phyloP scores from a whole-genome alignment of 2,113 vertebrate species.

The Microtus montanus region DNA sequence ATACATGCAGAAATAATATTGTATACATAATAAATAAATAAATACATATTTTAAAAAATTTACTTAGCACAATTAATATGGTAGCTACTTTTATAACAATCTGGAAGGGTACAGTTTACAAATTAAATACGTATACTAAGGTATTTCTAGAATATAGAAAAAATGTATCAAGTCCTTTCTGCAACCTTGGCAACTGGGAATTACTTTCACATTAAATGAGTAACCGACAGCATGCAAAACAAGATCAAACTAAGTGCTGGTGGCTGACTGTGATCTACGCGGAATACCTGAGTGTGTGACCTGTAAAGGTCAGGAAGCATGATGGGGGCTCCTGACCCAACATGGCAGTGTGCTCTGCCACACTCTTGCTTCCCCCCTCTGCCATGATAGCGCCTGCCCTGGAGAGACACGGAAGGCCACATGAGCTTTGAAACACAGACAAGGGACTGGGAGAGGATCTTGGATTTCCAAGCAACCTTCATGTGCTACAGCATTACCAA shows the following conservation, averaged over 20 bases:
- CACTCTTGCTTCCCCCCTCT: neutral
- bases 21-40: no score
- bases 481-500: neutral
- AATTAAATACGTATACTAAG: neutral
- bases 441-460: neutral
- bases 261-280: neutral
- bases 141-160: neutral
- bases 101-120: neutral
- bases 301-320: neutral
- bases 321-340: neutral
- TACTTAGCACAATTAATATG: neutral
- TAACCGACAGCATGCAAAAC: neutral
- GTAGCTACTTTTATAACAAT: neutral
- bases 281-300: neutral
- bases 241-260: neutral
- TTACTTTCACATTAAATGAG: neutral
- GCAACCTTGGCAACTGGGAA: neutral
- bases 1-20: no score
- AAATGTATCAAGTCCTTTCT: neutral
- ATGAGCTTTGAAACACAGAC: neutral
- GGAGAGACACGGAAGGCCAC: neutral
- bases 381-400: rapidly evolving
- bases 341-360: neutral
- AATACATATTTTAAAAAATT: no score
- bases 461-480: neutral